Evolutionary conservation across 2,888 invertebrate genomes (phyloP), one percentile per base, ranked within the genome.

Genomic region (Orchesella flavescens): DNA sequence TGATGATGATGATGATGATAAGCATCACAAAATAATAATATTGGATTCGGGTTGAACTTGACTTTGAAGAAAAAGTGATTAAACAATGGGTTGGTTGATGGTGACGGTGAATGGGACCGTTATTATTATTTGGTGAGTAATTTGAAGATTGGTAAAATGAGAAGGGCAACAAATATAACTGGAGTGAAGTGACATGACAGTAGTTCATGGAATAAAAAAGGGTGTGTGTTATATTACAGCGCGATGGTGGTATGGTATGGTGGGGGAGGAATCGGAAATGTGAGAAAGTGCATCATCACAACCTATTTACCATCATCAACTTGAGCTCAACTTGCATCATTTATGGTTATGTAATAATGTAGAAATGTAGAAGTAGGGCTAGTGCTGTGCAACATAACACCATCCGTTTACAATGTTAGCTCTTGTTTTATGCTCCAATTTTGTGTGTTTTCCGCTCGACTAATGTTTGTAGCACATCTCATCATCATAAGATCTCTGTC

Each of bases 241-340:
- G 61, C 55, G 7, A 55, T 17, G 21, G 44, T 68, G 34, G 23
- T 43, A 21, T 72, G 78, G 65, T 73, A 57, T 68, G 34, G 23
- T 43, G 43, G 79, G 78, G 65, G 80, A 57, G 81, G 73, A 80
- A 53, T 61, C 24, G 24, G 74, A 74, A 68, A 74, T 79, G 79
- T 71, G 68, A 66, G 73, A 81, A 81, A 81, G 24, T 61, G 73
- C 73, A 66, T 61, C 61, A 43, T 78, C 63, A 73, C 80, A 43
- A 46, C 68, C n/a, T n/a, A n/a, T 10, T 63, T 4, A 34, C 21
- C 19, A 61, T 10, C 3, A 49, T 61, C 34, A 65, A 43, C 23
- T 49, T 66, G 12, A 49, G 46, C 68, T 34, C 2, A 4, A 34
- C 34, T 34, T 34, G 34, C 3, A 19, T 72, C 23, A 73, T 61